Evolutionary conservation across 2,113 vertebrate genomes (phyloP).

Genomic region (Mugil cephalus): DNA sequence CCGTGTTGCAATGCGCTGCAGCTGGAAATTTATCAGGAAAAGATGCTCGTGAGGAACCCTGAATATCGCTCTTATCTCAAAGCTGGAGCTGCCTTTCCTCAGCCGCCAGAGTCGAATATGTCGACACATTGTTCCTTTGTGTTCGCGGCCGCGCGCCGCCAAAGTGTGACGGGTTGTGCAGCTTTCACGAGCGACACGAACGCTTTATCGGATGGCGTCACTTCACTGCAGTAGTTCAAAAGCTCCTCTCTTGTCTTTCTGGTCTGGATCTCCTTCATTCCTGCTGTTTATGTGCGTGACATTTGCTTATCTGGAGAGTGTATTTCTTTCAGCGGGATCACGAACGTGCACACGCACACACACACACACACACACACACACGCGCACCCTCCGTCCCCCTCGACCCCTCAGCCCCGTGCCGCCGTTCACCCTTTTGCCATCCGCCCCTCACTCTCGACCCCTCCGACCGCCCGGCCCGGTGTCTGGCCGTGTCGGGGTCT

Average conservation of each 20-base stretch:
- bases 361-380: constrained; percentile 40
- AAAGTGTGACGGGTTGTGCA: not conserved
- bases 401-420: constrained; percentile 19
- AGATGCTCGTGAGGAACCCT: not conserved
- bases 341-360: constrained; percentile 9
- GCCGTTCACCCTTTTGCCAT: constrained; percentile 40
- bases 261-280: constrained; percentile 13
- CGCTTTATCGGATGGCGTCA: constrained; percentile 9
- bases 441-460: constrained; percentile 63
- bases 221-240: not conserved
- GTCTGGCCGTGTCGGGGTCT: constrained; percentile 54
- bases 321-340: constrained; percentile 29
- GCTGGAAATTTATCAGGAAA: constrained; percentile 2
- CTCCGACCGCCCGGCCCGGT: constrained; percentile 25
- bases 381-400: not conserved
- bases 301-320: constrained; percentile 23
- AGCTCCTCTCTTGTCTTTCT: constrained; percentile 16
- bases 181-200: not conserved
- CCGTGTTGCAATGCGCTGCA: not conserved
- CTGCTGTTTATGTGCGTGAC: constrained; percentile 25
- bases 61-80: not conserved
- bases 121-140: not conserved
- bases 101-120: not conserved
- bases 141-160: not conserved
- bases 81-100: not conserved